These are phyloP conservation scores for Eledone cirrhosa DNA, from an alignment of 2,888 invertebrate species.

Conservation along the genomic window DNA sequence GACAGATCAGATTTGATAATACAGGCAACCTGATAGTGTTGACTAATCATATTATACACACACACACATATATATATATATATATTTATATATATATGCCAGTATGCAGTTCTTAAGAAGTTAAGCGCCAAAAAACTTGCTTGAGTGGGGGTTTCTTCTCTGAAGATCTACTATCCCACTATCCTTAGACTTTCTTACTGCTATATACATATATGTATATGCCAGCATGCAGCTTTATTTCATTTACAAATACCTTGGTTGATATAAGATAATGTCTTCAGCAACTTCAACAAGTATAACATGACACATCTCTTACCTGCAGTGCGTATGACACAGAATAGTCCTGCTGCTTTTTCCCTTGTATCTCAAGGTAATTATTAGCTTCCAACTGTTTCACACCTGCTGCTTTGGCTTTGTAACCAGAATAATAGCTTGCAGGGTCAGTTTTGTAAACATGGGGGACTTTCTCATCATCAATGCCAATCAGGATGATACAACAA, in stretches of 20 bases:
- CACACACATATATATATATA: neutral
- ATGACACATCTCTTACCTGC: constrained; percentile 66
- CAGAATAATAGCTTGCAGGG: constrained; percentile 98
- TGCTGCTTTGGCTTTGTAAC: constrained; percentile 91
- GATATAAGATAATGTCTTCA: neutral
- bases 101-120: neutral
- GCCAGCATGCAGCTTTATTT: neutral
- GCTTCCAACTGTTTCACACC: constrained; percentile 97
- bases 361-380: constrained; percentile 96
- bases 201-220: neutral
- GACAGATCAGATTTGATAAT: too few species aligned
- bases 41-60: too few species aligned
- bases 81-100: neutral
- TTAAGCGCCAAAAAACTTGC: neutral
- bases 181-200: too few species aligned
- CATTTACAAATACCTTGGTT: neutral
- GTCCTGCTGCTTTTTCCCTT: constrained; percentile 89
- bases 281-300: neutral
- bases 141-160: neutral
- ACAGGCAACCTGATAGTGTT: too few species aligned
- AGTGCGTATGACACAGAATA: constrained; percentile 86
- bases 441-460: constrained; percentile 96
- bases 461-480: constrained; percentile 86
- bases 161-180: neutral
- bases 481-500: constrained; percentile 84